Conservation (phyloP, 2,113 vertebrate species). For the Tragelaphus strepsiceros region DNA sequence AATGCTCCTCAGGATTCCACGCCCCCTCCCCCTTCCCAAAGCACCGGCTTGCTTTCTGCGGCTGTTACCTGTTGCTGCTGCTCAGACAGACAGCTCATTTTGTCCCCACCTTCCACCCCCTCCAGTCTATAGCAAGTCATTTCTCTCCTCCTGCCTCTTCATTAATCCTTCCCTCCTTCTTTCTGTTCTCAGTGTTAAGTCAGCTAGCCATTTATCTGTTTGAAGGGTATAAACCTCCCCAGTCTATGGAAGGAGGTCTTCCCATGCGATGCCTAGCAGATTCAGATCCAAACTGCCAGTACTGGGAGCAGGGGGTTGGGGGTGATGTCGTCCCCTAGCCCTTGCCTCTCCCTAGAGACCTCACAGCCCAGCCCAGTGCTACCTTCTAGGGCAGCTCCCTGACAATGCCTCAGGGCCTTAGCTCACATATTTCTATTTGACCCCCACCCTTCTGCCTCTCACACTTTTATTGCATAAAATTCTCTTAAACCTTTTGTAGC, state of each 20-base stretch:
- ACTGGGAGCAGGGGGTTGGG: not conserved
- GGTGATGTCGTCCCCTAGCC: not conserved
- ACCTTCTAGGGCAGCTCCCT: not conserved
- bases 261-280: not conserved
- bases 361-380: not conserved
- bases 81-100: not conserved
- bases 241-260: not conserved
- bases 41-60: not conserved
- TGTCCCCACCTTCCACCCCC: not conserved
- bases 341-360: not conserved
- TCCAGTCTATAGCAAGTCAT: not conserved
- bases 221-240: slow-evolving; percentile 1
- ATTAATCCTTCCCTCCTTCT: not conserved
- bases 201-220: not conserved
- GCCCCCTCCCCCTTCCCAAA: not conserved
- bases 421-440: not conserved
- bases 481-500: not conserved
- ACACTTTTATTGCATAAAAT: slow-evolving; percentile 17
- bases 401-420: not conserved
- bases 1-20: not conserved
- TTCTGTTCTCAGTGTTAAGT: not conserved
- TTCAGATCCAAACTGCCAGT: not conserved
- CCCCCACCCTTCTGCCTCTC: not conserved
- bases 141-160: not conserved
- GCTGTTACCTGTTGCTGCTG: not conserved